Evolutionary conservation across 2,888 invertebrate genomes (phyloP), one percentile per base, ranked within the genome.

Genomic region (Dasypolia templi): DNA sequence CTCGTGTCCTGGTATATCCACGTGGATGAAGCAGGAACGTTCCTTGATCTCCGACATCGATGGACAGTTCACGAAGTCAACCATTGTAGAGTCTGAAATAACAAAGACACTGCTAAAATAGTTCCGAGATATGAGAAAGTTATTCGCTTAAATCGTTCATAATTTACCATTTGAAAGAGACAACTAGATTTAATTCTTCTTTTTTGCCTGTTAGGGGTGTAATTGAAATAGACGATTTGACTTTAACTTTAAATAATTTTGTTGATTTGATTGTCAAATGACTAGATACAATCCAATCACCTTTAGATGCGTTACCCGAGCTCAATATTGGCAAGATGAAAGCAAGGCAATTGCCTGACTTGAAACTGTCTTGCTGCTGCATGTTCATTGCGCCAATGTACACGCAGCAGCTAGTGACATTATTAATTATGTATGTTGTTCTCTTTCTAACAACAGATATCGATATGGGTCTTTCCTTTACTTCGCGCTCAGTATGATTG

Each of bases 1-100:
- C 89, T 98, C 98, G 91, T 99, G 99, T 0, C 99, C 98, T 1
- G 98, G 98, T 39, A 98, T 97, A 92, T 98, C 98, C 59, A 99
- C 97, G 92, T 99, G 98, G 86, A 99, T 97, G 96, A 98, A 98
- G 89, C 98, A 97, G 68, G 98, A 98, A 46, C 98, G 97, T 86
- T 98, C 98, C 91, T 98, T 98, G 87, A 99, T 98, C 95, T 98
- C 98, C 71, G 96, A 95, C 98, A 99, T 99, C 82, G 98, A 97
- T 22, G 98, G 98, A 91, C 97, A 97, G 91, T 97, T 97, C 85
- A 98, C 97, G 92, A 98, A 99, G 91, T 98, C 98, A 90, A 98
- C 97, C 96, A 98, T 97, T 68, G 98, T 97, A 76, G 97, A 97
- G 93, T 98, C 98, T 98, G 94, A 19, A 51, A 72, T 32, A 22